Evolutionary conservation across 2,797 vertebrate genomes (phyloP), one percentile per base, ranked within the genome.

Genomic region (Chelonia mydas): DNA sequence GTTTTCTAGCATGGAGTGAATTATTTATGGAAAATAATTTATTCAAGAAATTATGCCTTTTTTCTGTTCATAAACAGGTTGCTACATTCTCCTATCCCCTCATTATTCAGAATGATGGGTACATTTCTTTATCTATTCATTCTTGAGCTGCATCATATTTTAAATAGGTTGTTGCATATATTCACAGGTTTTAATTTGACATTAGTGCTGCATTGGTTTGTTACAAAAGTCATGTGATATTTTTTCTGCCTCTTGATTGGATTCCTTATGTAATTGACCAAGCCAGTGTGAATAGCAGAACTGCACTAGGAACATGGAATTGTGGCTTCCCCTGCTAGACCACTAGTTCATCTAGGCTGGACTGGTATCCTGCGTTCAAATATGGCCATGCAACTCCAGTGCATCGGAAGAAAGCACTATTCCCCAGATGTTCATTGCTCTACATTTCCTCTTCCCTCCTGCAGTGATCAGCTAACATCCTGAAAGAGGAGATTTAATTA

Each of bases 111-210:
- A 65, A 0, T 74, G 3, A 6, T 81, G 55, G 15, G 6, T 87
- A 59, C 21, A 37, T 61, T 81, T 0, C 6, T 95, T 79, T 23
- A 19, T 3, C 2, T 9, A 25, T 90, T 89, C 1, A 2, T 15
- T 25, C 86, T 92, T 54, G 55, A 8, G 19, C 12, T 51, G 41
- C 16, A 83, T 84, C 11, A 16, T 19, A 80, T 81, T 89, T 90
- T 51, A 4, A 13, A 23, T 65, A 81, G 61, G 0, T 61, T 88
- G 79, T 86, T 86, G 7, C 23, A 54, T 88, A n/a, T 0, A 0
- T 80, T 91, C 87, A 77, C 83, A 92, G 54, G 50, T 45, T 76
- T 81, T 88, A 49, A 41, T 86, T 82, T 90, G 50, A 80, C 12
- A 61, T 59, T 23, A n/a, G 3, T 23, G 5, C 76, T 94, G 2